Evolutionary conservation across 2,113 vertebrate genomes (phyloP).

Genomic region (Cryptomyrus ogoouensis): DNA sequence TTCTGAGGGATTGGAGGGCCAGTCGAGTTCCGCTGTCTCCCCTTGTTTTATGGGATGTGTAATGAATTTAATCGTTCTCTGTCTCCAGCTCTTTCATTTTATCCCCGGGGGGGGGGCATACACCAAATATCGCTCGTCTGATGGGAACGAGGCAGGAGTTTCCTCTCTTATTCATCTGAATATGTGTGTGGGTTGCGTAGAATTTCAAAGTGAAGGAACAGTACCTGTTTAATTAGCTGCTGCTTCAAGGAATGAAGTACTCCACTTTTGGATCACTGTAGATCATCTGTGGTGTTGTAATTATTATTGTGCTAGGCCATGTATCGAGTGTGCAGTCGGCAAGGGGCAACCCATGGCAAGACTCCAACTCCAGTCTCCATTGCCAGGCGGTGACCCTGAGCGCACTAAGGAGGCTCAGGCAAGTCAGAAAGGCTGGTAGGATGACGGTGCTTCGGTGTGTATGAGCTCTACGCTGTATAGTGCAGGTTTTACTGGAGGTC

Average conservation of each 20-base stretch:
- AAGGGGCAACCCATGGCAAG: background rate
- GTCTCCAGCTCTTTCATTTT: background rate
- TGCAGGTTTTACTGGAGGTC: background rate
- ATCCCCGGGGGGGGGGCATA: background rate
- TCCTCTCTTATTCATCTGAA: background rate
- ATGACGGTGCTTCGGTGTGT: background rate
- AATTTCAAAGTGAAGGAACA: background rate
- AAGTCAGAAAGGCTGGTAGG: background rate
- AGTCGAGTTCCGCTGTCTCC: background rate
- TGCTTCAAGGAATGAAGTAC: background rate
- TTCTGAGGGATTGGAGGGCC: background rate
- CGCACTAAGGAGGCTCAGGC: background rate
- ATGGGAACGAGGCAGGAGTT: background rate
- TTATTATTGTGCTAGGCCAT: background rate
- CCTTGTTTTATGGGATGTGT: background rate
- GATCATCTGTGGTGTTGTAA: background rate
- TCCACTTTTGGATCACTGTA: background rate
- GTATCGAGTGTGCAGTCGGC: background rate
- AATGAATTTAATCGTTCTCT: background rate
- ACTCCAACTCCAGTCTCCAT: background rate
- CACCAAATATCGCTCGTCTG: background rate
- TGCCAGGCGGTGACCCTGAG: background rate
- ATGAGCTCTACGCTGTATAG: background rate
- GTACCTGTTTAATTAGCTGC: background rate
- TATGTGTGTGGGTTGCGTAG: background rate